A percentile compares a stretch with the other conserved stretches of the same genome.
Conservation (phyloP, 2,797 vertebrate genomes). For the Falco peregrinus region DNA sequence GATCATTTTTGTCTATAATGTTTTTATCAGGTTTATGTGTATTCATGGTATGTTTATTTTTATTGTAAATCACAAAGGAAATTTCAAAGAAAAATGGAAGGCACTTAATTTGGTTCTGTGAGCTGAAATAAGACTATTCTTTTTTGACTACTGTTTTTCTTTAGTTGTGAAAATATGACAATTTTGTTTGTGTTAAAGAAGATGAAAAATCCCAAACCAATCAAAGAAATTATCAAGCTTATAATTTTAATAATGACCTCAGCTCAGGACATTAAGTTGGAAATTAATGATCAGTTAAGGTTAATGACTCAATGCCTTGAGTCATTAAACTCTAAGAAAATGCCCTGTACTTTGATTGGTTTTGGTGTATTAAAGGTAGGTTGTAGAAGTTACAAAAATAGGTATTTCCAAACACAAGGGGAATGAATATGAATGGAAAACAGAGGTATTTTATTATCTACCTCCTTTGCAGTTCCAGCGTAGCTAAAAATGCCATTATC, state of each 20-base stretch:
- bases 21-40: constrained; percentile 43
- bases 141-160: background rate
- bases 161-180: background rate
- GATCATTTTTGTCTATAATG: background rate
- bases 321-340: constrained; percentile 69
- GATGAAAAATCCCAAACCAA: constrained; percentile 14
- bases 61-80: constrained; percentile 31
- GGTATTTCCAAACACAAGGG: background rate
- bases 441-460: background rate
- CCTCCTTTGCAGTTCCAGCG: background rate
- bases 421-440: background rate
- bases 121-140: background rate
- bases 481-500: background rate
- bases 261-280: constrained; percentile 67
- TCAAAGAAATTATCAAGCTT: constrained; percentile 60
- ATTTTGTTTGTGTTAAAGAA: constrained; percentile 24
- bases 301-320: constrained; percentile 67
- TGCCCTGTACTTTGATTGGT: constrained; percentile 47
- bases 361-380: constrained; percentile 60
- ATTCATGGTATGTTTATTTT: constrained; percentile 56
- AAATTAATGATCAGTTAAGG: constrained; percentile 75
- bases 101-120: background rate
- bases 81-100: background rate
- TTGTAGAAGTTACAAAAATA: background rate
- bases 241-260: constrained; percentile 73